Base-by-base conservation (phyloP, 2,797 vertebrate genomes). In the Molossus molossus region DNA sequence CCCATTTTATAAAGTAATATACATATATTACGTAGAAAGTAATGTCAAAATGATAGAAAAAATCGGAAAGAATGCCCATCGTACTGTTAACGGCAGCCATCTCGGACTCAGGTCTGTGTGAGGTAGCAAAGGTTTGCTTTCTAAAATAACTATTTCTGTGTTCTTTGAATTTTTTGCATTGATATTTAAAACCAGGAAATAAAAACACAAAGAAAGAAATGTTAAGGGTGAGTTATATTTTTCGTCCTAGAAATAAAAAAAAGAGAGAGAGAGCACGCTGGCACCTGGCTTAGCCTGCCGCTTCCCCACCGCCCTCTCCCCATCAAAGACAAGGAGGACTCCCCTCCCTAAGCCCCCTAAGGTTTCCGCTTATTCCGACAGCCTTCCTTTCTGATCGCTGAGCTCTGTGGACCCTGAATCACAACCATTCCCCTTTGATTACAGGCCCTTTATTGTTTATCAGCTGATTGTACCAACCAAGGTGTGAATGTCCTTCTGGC, bases 131-230 rank as follows among this genome's bases (percentile, higher is more conserved):
- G 25, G 3, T 76, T 73, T 87, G 17, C 21, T 80, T 92, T 94
- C 87, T 82, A 94, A 96, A 70, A 92, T 75, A 87, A 3, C 77
- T 40, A 79, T 73, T 67, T 96, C 81, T 82, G 9, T 86, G 27
- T 53, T 77, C 69, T 93, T 91, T 85, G 57, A 37, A 27, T 89
- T 58, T 91, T 91, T 89, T 86, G 45, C 65, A 81, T 72, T 95
- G 69, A 82, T 40, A 57, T 92, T 95, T 95, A 33, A 84, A 87
- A 79, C 15, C 1, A 17, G 65, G 33, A 5, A 20, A 13, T 53
- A 69, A 21, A 62, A 40, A 33, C 62, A 18, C 6, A 81, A n/a
- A 57, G 57, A 79, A 88, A 72, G 40, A 83, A 62, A 67, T 83
- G 45, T 75, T 75, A 87, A 92, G 29, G 20, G 37, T 58, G 25